These are phyloP conservation scores for Neodontobutis hainanensis DNA, from an alignment of 2,113 vertebrate genomes.

Conservation along the genomic window DNA sequence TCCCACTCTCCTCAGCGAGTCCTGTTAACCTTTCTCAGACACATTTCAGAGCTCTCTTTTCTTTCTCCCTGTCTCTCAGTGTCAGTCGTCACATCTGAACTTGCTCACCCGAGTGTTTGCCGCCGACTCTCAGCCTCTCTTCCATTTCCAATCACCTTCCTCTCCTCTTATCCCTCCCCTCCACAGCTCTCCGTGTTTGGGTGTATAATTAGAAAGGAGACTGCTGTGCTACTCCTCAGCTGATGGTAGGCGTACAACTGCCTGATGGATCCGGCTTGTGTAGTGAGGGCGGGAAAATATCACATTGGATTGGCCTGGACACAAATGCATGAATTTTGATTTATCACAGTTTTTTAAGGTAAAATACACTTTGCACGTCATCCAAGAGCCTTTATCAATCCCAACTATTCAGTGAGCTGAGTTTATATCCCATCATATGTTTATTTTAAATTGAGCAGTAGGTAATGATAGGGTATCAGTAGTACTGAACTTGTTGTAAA, in stretches of 20 bases:
- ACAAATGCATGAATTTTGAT: neutral
- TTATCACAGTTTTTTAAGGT: too few species aligned
- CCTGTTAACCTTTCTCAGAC: constrained; percentile 74
- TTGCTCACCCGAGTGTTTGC: constrained; percentile 50
- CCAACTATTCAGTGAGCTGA: too few species aligned
- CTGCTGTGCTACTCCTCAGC: constrained; percentile 75
- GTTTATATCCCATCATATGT: too few species aligned
- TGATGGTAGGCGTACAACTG: constrained; percentile 75
- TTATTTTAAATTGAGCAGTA: too few species aligned
- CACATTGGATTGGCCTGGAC: constrained; percentile 41
- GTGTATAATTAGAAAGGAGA: constrained; percentile 76
- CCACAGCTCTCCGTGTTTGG: constrained; percentile 55
- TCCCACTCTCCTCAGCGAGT: constrained; percentile 69
- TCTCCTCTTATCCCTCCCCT: constrained; percentile 50
- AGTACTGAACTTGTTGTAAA: too few species aligned
- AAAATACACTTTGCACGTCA: too few species aligned
- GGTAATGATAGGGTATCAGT: too few species aligned
- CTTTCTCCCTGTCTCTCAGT: constrained; percentile 37
- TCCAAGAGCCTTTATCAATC: too few species aligned
- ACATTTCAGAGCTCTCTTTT: constrained; percentile 55
- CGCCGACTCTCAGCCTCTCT: constrained; percentile 56
- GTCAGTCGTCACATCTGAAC: constrained; percentile 55
- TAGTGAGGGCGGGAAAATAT: constrained; percentile 54
- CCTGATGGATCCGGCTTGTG: constrained; percentile 65
- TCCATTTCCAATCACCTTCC: constrained; percentile 60